A percentile compares a stretch with the other conserved stretches of the same genome.
Conservation (phyloP, 2,888 invertebrate genomes). For the Tupiocoris notatus region DNA sequence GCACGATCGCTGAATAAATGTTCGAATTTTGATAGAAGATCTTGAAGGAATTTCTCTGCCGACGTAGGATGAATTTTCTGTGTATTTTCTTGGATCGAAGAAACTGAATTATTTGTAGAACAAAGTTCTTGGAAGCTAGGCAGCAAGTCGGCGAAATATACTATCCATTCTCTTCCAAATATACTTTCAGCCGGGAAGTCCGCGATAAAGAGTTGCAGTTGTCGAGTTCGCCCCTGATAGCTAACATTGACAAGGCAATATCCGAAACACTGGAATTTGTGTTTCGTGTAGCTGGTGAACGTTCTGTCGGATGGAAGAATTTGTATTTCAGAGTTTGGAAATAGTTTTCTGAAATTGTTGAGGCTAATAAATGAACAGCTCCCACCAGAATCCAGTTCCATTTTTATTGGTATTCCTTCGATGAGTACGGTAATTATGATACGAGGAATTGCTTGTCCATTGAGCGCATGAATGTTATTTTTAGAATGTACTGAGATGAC, state of each 20-base stretch:
- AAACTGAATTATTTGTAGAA: no score
- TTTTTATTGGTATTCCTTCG: not conserved
- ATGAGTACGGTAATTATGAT: not conserved
- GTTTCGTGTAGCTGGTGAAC: not conserved
- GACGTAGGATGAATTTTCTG: no score
- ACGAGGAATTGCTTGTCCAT: not conserved
- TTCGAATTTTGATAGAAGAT: not conserved
- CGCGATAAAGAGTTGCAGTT: not conserved
- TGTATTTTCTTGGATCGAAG: no score
- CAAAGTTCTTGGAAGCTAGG: no score
- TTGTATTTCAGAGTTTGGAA: no score
- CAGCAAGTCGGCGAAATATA: slow-evolving; percentile 9
- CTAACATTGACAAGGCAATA: not conserved
- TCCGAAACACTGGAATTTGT: slow-evolving; percentile 2
- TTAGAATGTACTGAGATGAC: no score
- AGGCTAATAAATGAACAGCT: slow-evolving; percentile 11
- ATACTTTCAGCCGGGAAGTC: slow-evolving; percentile 17
- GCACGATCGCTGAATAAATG: slow-evolving; percentile 14
- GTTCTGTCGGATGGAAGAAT: not conserved
- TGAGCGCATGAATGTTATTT: no score
- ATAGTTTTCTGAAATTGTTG: slow-evolving; percentile 3
- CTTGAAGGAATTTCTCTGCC: no score
- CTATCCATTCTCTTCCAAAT: slow-evolving; percentile 23
- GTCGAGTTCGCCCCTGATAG: not conserved
- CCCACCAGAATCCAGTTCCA: slow-evolving; percentile 21